Percentiles rank a stretch among this genome's conserved stretches.
Conservation (phyloP, 2,797 vertebrate genomes). For the Hirundo rustica region DNA sequence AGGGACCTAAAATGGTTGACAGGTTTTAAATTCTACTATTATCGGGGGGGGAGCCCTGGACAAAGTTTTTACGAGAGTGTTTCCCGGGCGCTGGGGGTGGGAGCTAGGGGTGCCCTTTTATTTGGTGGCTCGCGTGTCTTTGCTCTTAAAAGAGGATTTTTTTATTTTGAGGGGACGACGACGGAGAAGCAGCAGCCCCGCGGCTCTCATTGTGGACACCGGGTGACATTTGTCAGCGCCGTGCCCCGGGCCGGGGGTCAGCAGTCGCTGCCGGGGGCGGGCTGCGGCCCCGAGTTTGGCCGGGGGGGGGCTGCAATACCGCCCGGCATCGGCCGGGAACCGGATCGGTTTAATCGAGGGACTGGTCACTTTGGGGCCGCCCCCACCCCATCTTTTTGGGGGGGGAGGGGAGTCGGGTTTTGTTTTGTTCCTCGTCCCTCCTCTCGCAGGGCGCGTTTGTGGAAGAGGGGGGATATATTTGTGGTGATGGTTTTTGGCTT, state of each 20-base stretch:
- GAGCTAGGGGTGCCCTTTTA: neutral
- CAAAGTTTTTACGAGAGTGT: conserved; percentile 70
- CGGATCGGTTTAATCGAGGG: neutral
- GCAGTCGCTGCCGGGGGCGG: neutral
- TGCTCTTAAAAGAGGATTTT: neutral
- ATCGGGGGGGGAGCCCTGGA: neutral
- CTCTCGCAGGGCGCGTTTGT: neutral
- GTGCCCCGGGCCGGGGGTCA: neutral
- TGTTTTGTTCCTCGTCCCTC: conserved; percentile 13
- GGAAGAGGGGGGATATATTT: neutral
- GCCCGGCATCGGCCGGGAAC: neutral
- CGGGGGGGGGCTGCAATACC: neutral
- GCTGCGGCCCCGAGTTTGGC: neutral
- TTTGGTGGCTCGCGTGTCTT: neutral
- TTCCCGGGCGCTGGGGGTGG: neutral
- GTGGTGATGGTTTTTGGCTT: neutral
- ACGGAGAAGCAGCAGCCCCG: neutral
- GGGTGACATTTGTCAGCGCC: neutral
- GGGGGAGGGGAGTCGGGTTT: neutral
- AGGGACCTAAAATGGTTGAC: conserved; percentile 79
- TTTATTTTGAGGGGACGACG: neutral
- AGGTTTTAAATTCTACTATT: conserved; percentile 64
- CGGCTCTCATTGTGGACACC: neutral
- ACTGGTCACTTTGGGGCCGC: neutral
- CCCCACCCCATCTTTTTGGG: neutral